Evolutionary conservation across 2,797 vertebrate species (phyloP).

Genomic region (Chiloscyllium punctatum): DNA sequence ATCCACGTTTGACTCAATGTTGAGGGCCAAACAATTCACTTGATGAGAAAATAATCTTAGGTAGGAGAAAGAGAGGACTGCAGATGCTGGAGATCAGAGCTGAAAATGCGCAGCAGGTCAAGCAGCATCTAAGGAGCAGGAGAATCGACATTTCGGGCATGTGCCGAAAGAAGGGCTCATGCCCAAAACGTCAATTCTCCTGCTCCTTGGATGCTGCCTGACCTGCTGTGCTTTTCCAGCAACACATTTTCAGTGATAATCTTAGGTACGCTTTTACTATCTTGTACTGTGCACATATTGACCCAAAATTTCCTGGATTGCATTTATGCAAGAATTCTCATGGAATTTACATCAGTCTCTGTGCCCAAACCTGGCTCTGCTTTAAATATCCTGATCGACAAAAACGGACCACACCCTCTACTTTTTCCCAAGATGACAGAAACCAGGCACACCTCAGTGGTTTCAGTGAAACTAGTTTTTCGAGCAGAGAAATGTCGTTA

Average conservation of each 20-base stretch:
- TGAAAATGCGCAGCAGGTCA: no score
- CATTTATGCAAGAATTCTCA: background rate
- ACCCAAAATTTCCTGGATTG: background rate
- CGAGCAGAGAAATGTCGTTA: background rate
- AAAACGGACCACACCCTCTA: conserved; percentile 11
- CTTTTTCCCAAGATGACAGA: conserved; percentile 19
- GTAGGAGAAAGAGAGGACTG: no score
- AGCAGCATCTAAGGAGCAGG: no score
- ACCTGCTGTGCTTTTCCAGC: no score
- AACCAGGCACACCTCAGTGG: conserved; percentile 15
- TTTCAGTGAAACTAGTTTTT: conserved; percentile 27
- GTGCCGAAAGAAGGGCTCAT: no score
- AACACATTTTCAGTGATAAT: background rate
- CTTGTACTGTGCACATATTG: background rate
- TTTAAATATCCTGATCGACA: background rate
- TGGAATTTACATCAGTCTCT: background rate
- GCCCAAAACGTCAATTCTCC: no score
- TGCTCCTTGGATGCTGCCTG: no score
- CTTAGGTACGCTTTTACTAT: background rate
- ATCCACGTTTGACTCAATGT: background rate
- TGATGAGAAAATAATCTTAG: background rate
- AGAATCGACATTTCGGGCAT: no score
- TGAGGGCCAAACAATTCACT: background rate
- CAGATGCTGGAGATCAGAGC: no score
- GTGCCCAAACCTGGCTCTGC: background rate